Evolutionary conservation across 2,888 invertebrate species (phyloP).

Genomic region (Prosopocoilus inquinatus): DNA sequence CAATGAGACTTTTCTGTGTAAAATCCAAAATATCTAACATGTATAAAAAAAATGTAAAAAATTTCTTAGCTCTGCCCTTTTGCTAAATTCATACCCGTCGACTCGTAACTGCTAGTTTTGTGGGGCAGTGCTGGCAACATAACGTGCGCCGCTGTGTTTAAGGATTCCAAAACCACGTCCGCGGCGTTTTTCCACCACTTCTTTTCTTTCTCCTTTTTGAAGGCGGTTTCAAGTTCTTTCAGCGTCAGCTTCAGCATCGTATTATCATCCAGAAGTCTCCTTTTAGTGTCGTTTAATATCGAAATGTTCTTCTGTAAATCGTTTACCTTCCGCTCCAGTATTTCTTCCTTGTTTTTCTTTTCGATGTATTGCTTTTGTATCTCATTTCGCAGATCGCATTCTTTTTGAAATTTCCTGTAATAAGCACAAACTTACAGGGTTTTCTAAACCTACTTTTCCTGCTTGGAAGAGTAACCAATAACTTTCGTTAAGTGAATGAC

Average conservation of each 20-base stretch:
- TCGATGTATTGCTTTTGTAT: constrained; percentile 8
- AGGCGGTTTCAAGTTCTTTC: constrained; percentile 18
- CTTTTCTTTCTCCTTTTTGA: constrained; percentile 28
- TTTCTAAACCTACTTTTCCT: too few relatives aligned
- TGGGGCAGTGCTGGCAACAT: constrained; percentile 31
- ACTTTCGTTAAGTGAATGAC: not conserved
- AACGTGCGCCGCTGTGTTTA: constrained; percentile 33
- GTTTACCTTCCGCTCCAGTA: constrained; percentile 6
- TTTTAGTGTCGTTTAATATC: constrained; percentile 17
- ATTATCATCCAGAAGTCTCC: constrained; percentile 14
- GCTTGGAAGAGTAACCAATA: not conserved
- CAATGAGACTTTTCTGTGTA: too few relatives aligned
- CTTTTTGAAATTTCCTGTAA: constrained; percentile 11
- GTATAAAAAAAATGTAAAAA: not conserved
- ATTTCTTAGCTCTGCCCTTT: not conserved
- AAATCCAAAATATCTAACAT: not conserved
- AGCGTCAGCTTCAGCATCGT: constrained; percentile 6
- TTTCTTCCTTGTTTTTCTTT: constrained; percentile 3
- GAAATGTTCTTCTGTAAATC: constrained; percentile 9
- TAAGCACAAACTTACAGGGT: too few relatives aligned
- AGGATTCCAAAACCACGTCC: constrained; percentile 29
- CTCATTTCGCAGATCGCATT: constrained; percentile 2
- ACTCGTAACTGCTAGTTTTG: not conserved
- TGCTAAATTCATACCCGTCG: not conserved
- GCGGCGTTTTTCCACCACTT: constrained; percentile 34